These are phyloP conservation scores for Schrankia costaestrigalis DNA, from an alignment of 2,888 invertebrate species.

Conservation along the genomic window DNA sequence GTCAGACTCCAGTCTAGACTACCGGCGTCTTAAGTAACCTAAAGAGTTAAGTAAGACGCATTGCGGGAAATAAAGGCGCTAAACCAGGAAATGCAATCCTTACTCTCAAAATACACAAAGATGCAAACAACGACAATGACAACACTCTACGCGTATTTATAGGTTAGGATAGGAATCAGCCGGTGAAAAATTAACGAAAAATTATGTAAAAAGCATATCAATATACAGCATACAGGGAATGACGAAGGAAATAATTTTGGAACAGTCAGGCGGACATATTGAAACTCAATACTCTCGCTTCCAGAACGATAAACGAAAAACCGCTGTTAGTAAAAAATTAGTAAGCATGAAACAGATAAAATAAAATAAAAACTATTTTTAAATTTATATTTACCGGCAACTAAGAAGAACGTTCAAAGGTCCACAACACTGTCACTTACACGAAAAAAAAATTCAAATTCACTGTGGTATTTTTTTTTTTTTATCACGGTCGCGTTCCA, in stretches of 20 bases:
- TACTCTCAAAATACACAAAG: conserved; percentile 9
- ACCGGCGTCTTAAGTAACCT: conserved; percentile 20
- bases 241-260: conserved; percentile 62
- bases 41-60: conserved; percentile 43
- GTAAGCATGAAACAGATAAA: conserved; percentile 27
- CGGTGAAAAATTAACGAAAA: conserved; percentile 32
- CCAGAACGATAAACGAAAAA: conserved; percentile 57
- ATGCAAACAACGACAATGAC: conserved; percentile 16
- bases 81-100: conserved; percentile 19
- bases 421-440: conserved; percentile 72
- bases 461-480: conserved; percentile 43
- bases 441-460: conserved; percentile 51
- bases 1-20: conserved; percentile 48
- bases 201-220: conserved; percentile 38
- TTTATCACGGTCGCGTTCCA: conserved; percentile 55
- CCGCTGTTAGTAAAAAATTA: conserved; percentile 39
- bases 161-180: conserved; percentile 60
- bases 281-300: conserved; percentile 70
- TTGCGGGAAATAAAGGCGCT: conserved; percentile 34
- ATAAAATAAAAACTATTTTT: conserved; percentile 37
- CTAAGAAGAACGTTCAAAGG: conserved; percentile 56
- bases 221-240: conserved; percentile 44
- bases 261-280: conserved; percentile 69
- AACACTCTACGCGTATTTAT: conserved; percentile 31
- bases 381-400: conserved; percentile 64